Percentiles rank a stretch among this genome's conserved stretches.
phyloP scores from a whole-genome alignment of 2,113 vertebrate species.

The Ondatra zibethicus region DNA sequence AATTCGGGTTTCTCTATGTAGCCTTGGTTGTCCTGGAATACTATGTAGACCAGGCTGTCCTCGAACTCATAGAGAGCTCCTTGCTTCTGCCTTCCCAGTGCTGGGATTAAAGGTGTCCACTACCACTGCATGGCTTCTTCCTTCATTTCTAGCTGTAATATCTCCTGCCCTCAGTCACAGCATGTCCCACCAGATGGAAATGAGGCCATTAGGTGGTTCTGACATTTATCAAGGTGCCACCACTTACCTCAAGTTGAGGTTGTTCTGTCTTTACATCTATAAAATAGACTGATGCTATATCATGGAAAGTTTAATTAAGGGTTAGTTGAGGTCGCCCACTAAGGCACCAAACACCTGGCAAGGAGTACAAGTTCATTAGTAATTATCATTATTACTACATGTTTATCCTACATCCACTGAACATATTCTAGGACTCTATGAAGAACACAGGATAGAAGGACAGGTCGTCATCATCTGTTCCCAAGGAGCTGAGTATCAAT shows the following conservation, averaged over 20 bases:
- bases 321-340: neutral
- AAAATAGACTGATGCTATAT: neutral
- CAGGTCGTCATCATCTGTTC: neutral
- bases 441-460: neutral
- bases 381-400: neutral
- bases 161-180: neutral
- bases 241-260: neutral
- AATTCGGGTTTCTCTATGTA: neutral
- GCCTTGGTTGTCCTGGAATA: neutral
- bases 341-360: neutral
- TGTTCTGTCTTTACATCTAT: neutral
- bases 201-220: neutral
- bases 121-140: neutral
- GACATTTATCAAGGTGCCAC: neutral
- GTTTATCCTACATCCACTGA: neutral
- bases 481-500: neutral
- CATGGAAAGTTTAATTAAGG: slow-evolving; percentile 16
- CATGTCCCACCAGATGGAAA: neutral
- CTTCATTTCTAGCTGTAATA: neutral
- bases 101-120: neutral
- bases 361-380: neutral
- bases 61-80: neutral
- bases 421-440: neutral
- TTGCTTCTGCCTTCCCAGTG: neutral
- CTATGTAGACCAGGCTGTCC: neutral